Base-by-base conservation (phyloP, 2,888 invertebrate genomes). In the Macrophya alboannulata region DNA sequence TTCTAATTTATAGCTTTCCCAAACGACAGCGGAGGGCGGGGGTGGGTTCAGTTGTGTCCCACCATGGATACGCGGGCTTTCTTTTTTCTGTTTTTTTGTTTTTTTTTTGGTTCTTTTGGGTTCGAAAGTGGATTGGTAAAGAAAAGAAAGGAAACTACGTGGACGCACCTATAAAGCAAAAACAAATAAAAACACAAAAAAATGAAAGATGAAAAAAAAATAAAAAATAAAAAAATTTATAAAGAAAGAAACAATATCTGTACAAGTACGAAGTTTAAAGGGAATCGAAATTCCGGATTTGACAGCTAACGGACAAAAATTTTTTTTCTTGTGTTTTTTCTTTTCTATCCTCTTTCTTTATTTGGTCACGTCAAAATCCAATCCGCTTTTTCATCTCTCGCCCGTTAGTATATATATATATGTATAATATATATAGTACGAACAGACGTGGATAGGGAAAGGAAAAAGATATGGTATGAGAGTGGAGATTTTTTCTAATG, bases 71-170 rank as follows among this genome's bases (percentile, higher is more conserved):
- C n/a, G n/a, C 21, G 10, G 65, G 31, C 10, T 21, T 31, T 65
- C 4, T 65, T 12, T 65, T 31, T 65, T 1, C 37, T 37, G n/a
- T n/a, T 12, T 45, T 45, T 17, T 37, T 4, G 12, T 40, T n/a
- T 4, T 37, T 0, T 71, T 9, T 71, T n/a, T 17, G 1, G 17
- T 17, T 71, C n/a, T 45, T n/a, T 77, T 17, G 31, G 74, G 25
- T 43, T 45, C 74, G 74, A 21, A 37, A 77, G 77, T 55, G 77
- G 77, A 55, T 77, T 55, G 77, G 77, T 51, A 37, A 31, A 37
- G 37, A 68, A 37, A 37, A 17, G 31, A 15, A 37, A 12, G 31
- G 48, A 17, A 77, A 37, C 17, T 77, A 51, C 77, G 45, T 8
- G 77, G 55, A 8, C 51, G 37, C 77, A 55, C 25, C 77, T 9